These are phyloP conservation scores for Heliconius ethilla DNA, from an alignment of 2,888 invertebrate genomes.

Conservation along the genomic window DNA sequence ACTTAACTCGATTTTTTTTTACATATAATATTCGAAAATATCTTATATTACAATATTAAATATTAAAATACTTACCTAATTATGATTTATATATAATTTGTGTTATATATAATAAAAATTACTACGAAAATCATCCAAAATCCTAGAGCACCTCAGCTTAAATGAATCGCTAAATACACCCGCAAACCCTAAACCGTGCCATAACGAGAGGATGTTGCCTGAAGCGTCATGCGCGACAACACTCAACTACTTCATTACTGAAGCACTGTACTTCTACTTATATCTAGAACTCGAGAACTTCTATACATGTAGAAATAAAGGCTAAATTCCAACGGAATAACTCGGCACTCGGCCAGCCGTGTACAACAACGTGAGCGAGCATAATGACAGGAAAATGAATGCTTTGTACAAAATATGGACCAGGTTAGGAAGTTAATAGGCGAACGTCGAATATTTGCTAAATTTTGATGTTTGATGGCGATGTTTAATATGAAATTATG, in stretches of 20 bases:
- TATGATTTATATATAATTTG: no score
- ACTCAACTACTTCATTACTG: conserved; percentile 40
- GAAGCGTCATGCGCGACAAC: conserved; percentile 35
- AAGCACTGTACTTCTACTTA: conserved; percentile 30
- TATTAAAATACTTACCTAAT: no score
- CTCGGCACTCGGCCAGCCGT: conserved; percentile 22
- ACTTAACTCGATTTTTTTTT: no score
- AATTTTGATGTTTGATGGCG: background rate
- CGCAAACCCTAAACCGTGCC: conserved; percentile 30
- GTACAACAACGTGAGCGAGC: conserved; percentile 39
- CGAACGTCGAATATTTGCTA: conserved; percentile 12
- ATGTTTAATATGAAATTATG: background rate
- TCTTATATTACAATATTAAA: no score
- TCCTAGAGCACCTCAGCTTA: conserved; percentile 14
- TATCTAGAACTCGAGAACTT: background rate
- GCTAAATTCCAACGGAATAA: conserved; percentile 20
- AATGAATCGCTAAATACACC: conserved; percentile 32
- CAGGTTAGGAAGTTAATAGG: conserved; percentile 37
- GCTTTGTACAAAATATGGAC: conserved; percentile 43
- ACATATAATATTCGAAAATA: no score
- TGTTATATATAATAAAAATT: no score
- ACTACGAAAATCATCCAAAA: background rate
- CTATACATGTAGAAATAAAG: conserved; percentile 29
- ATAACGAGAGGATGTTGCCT: conserved; percentile 38
- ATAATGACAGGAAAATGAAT: conserved; percentile 43